phyloP scores from a whole-genome alignment of 2,113 vertebrate species.

The Micronycteris hirsuta region DNA sequence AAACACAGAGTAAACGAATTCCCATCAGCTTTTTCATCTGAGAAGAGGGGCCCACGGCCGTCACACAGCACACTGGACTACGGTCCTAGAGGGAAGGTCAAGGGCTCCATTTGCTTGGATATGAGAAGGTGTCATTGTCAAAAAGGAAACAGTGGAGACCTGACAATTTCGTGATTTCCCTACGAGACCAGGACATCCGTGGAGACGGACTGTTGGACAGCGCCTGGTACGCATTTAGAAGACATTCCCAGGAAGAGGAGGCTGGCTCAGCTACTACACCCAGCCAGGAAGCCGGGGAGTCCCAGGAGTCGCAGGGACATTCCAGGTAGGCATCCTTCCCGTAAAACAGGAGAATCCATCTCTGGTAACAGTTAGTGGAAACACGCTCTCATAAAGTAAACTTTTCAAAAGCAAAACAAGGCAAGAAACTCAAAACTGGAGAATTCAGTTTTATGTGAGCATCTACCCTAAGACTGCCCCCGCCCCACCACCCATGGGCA shows the following conservation, averaged over 20 bases:
- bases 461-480: too few species aligned
- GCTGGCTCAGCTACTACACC: background rate
- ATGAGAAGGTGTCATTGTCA: background rate
- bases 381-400: background rate
- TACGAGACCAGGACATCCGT: background rate
- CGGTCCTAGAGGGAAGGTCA: background rate
- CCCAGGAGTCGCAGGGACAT: background rate
- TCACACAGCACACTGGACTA: background rate
- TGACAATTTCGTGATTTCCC: background rate
- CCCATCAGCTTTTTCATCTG: background rate
- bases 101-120: background rate
- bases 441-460: background rate
- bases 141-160: constrained; percentile 3
- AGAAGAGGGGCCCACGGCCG: background rate
- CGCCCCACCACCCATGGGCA: fast-evolving
- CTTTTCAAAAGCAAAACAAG: background rate
- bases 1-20: background rate
- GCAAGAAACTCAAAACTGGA: background rate
- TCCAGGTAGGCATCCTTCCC: background rate
- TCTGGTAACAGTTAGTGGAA: background rate
- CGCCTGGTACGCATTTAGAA: background rate
- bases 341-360: background rate
- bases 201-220: background rate
- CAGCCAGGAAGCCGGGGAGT: background rate
- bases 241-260: background rate